Conservation (phyloP, 2,888 invertebrate genomes). For the Phalera bucephala region DNA sequence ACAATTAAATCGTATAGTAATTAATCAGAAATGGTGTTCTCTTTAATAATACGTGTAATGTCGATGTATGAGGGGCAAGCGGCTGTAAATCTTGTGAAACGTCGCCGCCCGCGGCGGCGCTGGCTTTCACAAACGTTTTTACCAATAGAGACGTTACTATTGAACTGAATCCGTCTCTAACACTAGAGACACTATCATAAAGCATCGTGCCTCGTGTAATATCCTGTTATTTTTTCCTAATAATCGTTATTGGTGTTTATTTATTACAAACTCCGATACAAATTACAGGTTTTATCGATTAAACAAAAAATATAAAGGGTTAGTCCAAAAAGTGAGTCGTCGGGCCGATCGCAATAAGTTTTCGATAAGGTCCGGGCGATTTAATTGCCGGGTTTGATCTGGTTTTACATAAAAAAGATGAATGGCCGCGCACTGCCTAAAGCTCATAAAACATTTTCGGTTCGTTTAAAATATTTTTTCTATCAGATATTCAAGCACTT, state of each 20-base stretch:
- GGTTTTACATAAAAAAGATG: slow-evolving; percentile 82
- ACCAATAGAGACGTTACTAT: slow-evolving; percentile 79
- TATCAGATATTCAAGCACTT: slow-evolving; percentile 65
- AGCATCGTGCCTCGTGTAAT: slow-evolving; percentile 67
- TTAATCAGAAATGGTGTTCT: slow-evolving; percentile 72
- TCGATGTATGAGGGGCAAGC: slow-evolving; percentile 62
- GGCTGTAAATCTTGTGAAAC: slow-evolving; percentile 70
- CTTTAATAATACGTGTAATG: slow-evolving; percentile 78
- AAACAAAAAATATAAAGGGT: slow-evolving; percentile 80
- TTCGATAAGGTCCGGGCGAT: slow-evolving; percentile 81
- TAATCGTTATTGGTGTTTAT: slow-evolving; percentile 83
- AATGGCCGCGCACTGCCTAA: slow-evolving; percentile 72
- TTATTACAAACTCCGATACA: slow-evolving; percentile 78
- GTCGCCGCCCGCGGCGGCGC: slow-evolving; percentile 61
- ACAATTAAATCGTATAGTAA: slow-evolving; percentile 69
- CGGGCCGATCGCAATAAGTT: slow-evolving; percentile 81
- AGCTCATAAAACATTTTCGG: slow-evolving; percentile 72
- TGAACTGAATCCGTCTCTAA: slow-evolving; percentile 60
- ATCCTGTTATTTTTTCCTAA: slow-evolving; percentile 82
- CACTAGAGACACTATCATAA: slow-evolving; percentile 68
- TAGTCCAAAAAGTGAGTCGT: slow-evolving; percentile 82
- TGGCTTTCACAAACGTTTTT: slow-evolving; percentile 75
- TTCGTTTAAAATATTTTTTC: slow-evolving; percentile 68
- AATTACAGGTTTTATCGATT: slow-evolving; percentile 80
- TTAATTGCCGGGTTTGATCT: slow-evolving; percentile 83